Conservation (phyloP, 2,113 vertebrate genomes). For the Clarias batrachus region DNA sequence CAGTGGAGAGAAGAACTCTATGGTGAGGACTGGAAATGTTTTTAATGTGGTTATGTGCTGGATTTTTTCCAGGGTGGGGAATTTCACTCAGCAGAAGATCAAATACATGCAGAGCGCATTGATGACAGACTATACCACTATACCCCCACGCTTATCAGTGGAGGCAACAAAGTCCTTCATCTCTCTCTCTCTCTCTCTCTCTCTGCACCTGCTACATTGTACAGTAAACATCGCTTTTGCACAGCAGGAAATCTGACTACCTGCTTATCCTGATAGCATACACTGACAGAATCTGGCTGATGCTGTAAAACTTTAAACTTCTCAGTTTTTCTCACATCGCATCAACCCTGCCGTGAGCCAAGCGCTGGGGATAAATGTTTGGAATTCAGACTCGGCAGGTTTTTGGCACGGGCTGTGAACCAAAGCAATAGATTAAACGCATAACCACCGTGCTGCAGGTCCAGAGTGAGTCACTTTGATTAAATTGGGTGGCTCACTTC, state of each 20-base stretch:
- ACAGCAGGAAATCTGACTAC: conserved; percentile 3
- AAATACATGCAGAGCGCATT: conserved; percentile 48
- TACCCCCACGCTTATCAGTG: conserved; percentile 35
- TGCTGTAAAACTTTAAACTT: not conserved
- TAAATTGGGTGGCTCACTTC: conserved; percentile 45
- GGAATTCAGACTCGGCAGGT: conserved; percentile 38
- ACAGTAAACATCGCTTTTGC: not conserved
- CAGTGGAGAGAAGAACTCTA: conserved; percentile 7
- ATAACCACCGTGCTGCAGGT: conserved; percentile 37
- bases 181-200: not conserved
- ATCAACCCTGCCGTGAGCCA: not conserved
- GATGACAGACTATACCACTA: conserved; percentile 38
- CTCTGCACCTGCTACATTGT: not conserved
- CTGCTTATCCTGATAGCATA: not conserved
- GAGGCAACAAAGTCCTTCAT: conserved; percentile 34
- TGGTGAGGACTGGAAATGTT: conserved; percentile 19
- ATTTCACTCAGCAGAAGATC: conserved; percentile 54
- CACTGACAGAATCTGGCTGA: not conserved
- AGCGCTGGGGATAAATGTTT: conserved; percentile 34
- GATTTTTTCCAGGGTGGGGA: conserved; percentile 40
- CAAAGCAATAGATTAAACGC: conserved; percentile 55
- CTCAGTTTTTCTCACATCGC: conserved; percentile 13
- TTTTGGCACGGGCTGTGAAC: conserved; percentile 32
- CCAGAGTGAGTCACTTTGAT: conserved; percentile 56
- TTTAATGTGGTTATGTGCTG: conserved; percentile 39